Evolutionary conservation across 2,113 vertebrate genomes (phyloP).

Genomic region (Actenoides lindsayi): DNA sequence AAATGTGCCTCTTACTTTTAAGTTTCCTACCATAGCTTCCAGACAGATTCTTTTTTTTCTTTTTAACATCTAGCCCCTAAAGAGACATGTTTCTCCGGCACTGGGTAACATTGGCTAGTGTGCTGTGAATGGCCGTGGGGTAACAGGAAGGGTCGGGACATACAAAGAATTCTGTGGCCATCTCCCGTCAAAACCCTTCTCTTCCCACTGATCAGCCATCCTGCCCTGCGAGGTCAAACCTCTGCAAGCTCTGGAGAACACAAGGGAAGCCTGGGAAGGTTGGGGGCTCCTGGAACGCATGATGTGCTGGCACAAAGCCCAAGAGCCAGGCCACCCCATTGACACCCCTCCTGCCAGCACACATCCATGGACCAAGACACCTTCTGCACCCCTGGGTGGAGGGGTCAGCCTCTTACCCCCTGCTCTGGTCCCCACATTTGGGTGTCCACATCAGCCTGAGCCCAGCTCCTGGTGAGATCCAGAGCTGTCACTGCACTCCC

Average conservation of each 20-base stretch:
- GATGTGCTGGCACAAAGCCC: not conserved
- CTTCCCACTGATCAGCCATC: rapidly evolving
- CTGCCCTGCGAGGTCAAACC: not conserved
- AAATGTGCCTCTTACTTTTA: not conserved
- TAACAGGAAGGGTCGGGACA: too few species aligned
- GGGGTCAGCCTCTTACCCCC: not conserved
- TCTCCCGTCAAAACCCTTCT: not conserved
- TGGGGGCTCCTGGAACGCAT: not conserved
- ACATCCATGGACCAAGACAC: too few species aligned
- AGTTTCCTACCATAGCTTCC: not conserved
- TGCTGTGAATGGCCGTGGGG: not conserved
- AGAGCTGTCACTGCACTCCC: not conserved
- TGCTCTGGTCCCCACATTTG: not conserved
- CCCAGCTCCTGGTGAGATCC: rapidly evolving
- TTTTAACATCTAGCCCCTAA: not conserved
- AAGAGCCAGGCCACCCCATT: not conserved
- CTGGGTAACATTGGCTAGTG: not conserved
- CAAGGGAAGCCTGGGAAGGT: rapidly evolving
- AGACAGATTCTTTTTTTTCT: not conserved
- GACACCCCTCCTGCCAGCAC: rapidly evolving
- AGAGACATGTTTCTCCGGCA: not conserved
- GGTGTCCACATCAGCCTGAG: rapidly evolving
- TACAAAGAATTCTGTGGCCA: rapidly evolving
- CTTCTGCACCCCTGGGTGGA: not conserved
- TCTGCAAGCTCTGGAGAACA: not conserved